Conservation (phyloP, 2,113 vertebrate species). For the Bungarus multicinctus region DNA sequence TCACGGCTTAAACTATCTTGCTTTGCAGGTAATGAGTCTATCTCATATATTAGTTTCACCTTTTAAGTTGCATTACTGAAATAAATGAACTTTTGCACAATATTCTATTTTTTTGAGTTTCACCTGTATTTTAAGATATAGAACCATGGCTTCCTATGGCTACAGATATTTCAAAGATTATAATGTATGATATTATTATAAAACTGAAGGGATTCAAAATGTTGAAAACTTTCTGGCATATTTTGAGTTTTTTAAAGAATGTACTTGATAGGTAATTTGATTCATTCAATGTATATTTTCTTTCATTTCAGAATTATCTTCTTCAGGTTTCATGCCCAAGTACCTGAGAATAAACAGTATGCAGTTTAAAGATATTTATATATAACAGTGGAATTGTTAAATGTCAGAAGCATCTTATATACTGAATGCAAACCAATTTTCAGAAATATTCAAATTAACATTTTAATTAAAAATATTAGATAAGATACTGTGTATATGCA, state of each 20-base stretch:
- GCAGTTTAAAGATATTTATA: conserved; percentile 10
- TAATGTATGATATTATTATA: not conserved
- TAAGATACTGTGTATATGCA: conserved; percentile 6
- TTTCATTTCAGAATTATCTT: not conserved
- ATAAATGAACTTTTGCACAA: too few species aligned
- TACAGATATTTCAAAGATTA: not conserved
- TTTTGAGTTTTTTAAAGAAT: not conserved
- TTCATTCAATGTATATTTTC: not conserved
- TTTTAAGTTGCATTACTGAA: too few species aligned
- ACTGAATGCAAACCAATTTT: conserved; percentile 25
- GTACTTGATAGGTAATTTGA: not conserved
- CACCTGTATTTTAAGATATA: not conserved
- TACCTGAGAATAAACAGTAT: conserved; percentile 2
- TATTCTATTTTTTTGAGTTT: too few species aligned
- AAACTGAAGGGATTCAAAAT: conserved; percentile 4
- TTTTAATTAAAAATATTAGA: conserved; percentile 21
- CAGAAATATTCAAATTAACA: conserved; percentile 11
- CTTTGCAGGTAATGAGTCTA: too few species aligned
- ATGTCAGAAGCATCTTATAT: conserved; percentile 25
- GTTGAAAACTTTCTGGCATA: not conserved
- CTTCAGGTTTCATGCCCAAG: not conserved
- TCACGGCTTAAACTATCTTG: too few species aligned
- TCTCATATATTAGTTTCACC: too few species aligned
- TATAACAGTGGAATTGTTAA: conserved; percentile 25
- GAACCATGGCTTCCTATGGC: not conserved